A percentile compares a stretch with the other conserved stretches of the same genome.
Evolutionary conservation across 2,113 vertebrate genomes (phyloP).

Genomic region (Ceratotherium simum): DNA sequence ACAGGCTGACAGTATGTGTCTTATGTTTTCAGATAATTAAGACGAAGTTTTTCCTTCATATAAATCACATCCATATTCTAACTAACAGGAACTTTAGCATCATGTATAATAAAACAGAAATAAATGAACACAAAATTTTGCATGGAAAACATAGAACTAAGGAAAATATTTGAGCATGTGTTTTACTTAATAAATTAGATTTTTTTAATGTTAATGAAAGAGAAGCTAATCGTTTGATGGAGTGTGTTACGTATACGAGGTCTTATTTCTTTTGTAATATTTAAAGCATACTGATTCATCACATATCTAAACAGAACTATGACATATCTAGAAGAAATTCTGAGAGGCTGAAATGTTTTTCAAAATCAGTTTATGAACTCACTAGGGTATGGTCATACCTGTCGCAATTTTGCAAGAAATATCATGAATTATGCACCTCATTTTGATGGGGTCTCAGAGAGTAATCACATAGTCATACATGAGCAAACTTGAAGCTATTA

Average conservation of each 20-base stretch:
- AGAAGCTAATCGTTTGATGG: neutral
- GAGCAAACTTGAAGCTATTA: neutral
- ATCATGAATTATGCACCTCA: neutral
- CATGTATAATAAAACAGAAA: neutral
- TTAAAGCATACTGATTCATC: neutral
- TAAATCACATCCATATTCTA: neutral
- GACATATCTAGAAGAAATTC: neutral
- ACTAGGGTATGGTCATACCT: neutral
- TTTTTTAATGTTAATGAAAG: neutral
- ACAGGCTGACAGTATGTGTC: neutral
- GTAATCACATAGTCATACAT: neutral
- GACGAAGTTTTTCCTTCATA: neutral
- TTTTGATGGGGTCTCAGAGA: neutral
- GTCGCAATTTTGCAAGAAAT: neutral
- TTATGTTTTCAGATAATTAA: neutral
- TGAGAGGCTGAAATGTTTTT: neutral
- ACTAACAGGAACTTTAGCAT: neutral
- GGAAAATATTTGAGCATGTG: neutral
- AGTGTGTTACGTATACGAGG: neutral
- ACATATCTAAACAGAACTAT: neutral
- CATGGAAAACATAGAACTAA: neutral
- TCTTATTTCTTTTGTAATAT: neutral
- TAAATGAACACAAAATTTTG: neutral
- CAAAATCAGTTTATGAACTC: constrained; percentile 2
- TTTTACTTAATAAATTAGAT: neutral